A percentile compares a stretch with the other conserved stretches of the same genome.
phyloP scores from a whole-genome alignment of 2,113 vertebrate species.

The Ciconia maguari region DNA sequence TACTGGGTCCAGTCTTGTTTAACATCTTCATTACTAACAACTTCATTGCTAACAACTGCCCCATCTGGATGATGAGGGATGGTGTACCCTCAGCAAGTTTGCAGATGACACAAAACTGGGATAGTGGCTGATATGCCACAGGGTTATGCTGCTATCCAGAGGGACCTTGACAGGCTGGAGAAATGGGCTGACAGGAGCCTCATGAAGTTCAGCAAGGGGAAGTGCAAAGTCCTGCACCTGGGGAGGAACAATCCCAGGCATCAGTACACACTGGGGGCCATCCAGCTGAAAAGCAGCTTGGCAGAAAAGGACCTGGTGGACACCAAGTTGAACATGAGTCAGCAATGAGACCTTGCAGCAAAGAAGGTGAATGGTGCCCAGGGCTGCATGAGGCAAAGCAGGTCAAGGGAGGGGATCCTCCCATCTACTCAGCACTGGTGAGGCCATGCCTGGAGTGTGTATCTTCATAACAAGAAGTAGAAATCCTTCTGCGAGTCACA shows the following conservation, averaged over 20 bases:
- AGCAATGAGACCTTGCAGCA: neutral
- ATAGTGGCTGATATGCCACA: neutral
- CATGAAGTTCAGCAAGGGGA: neutral
- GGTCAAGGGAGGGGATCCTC: neutral
- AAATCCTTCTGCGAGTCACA: neutral
- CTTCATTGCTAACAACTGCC: no score
- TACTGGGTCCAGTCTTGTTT: neutral
- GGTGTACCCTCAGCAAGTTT: neutral
- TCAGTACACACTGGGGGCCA: neutral
- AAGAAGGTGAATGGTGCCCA: neutral
- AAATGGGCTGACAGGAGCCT: neutral
- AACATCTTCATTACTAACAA: neutral
- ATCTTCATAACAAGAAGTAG: neutral
- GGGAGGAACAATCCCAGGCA: neutral
- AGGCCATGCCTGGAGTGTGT: neutral
- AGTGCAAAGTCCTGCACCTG: neutral
- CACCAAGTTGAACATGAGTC: neutral
- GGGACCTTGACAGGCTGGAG: neutral
- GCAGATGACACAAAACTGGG: neutral
- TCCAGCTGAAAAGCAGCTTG: neutral
- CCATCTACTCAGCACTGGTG: neutral
- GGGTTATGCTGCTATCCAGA: neutral
- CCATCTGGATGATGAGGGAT: neutral
- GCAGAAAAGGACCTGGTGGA: neutral
- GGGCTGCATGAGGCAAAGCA: neutral